Evolutionary conservation across 2,888 invertebrate species (phyloP).

Genomic region (Pegoplata infirma): DNA sequence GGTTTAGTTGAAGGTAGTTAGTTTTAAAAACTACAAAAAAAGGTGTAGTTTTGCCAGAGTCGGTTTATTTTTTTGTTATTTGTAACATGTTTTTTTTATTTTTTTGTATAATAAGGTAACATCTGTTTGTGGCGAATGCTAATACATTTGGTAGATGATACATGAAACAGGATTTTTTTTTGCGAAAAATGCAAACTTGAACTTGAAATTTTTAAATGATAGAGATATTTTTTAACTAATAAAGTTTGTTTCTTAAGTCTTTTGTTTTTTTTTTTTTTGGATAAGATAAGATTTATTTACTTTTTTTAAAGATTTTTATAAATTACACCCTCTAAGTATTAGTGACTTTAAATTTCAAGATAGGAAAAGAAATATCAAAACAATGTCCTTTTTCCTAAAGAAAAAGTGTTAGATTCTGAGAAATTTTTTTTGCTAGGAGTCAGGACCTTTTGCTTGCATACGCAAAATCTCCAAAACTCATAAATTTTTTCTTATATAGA

Average conservation of each 20-base stretch:
- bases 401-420: too few relatives aligned
- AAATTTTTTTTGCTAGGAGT: too few relatives aligned
- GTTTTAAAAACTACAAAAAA: too few relatives aligned
- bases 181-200: conserved; percentile 32
- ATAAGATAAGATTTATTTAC: background rate
- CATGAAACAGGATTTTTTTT: conserved; percentile 32
- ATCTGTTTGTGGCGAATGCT: conserved; percentile 51
- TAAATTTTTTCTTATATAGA: too few relatives aligned
- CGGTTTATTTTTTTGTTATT: conserved; percentile 7
- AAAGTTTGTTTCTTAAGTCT: conserved; percentile 8
- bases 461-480: too few relatives aligned
- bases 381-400: too few relatives aligned
- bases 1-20: background rate
- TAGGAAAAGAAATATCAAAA: too few relatives aligned
- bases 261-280: background rate
- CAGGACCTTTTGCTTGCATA: too few relatives aligned
- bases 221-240: background rate
- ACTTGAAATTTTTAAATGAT: conserved; percentile 33
- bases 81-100: conserved; percentile 15
- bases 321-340: too few relatives aligned
- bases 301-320: too few relatives aligned
- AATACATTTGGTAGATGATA: conserved; percentile 8
- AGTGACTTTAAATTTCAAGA: too few relatives aligned
- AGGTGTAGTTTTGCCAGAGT: background rate
- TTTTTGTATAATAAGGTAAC: conserved; percentile 24